These are phyloP conservation scores for Zaprionus bogoriensis DNA, from an alignment of 2,888 invertebrate species.

Conservation along the genomic window DNA sequence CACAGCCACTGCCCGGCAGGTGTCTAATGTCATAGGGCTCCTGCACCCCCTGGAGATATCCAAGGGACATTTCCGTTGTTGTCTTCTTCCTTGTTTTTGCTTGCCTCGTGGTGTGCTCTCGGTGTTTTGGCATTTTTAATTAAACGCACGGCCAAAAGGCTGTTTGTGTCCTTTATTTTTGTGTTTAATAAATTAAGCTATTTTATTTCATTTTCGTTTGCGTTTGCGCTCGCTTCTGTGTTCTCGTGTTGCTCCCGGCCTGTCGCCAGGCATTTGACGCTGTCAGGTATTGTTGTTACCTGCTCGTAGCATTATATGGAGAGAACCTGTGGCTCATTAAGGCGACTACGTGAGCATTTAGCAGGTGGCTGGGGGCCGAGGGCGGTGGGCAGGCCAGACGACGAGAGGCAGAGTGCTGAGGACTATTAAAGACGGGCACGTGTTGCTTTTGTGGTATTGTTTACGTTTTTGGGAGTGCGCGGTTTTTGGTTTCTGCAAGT, in stretches of 20 bases:
- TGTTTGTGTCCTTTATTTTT: conserved; percentile 31
- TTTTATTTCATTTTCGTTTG: conserved; percentile 56
- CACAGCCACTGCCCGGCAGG: conserved; percentile 21
- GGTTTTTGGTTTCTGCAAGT: background rate
- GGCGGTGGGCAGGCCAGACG: background rate
- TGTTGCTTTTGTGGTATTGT: conserved; percentile 66
- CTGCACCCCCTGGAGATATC: background rate
- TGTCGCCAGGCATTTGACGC: conserved; percentile 6
- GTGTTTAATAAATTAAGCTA: conserved; percentile 63
- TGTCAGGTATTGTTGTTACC: conserved; percentile 39
- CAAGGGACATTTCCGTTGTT: background rate
- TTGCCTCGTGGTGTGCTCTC: conserved; percentile 10
- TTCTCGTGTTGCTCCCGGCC: conserved; percentile 8
- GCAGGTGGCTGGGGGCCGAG: conserved; percentile 18
- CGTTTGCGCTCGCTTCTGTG: conserved; percentile 10
- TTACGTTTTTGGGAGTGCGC: conserved; percentile 21
- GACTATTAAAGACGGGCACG: conserved; percentile 42
- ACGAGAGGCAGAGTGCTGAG: background rate
- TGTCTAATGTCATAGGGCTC: conserved; percentile 22
- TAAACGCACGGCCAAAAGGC: conserved; percentile 42
- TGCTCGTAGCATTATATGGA: conserved; percentile 20
- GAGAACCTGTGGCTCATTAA: conserved; percentile 62
- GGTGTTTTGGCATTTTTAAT: conserved; percentile 54
- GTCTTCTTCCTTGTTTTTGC: background rate
- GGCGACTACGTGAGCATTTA: conserved; percentile 58